Conservation (phyloP, 2,797 vertebrate species). For the Liparis tanakae region DNA sequence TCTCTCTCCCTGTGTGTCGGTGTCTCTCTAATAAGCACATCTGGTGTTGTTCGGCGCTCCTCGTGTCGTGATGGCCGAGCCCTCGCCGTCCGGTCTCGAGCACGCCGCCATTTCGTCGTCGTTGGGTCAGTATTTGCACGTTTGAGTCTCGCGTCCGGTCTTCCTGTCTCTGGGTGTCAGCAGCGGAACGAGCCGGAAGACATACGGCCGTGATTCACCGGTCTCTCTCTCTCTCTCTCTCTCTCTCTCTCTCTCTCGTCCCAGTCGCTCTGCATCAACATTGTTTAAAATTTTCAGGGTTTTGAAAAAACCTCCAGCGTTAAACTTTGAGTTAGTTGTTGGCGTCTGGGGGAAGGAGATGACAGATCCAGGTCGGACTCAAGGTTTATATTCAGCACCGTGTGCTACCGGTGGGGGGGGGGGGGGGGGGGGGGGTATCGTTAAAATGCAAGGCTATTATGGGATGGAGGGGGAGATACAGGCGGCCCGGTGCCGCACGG, state of each 20-base stretch:
- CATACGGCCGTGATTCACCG: too few species aligned
- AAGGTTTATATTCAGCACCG: slow-evolving; percentile 54
- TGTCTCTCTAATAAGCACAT: slow-evolving; percentile 77
- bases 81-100: slow-evolving; percentile 47
- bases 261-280: too few species aligned
- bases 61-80: slow-evolving; percentile 65
- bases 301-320: background rate
- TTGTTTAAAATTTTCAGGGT: too few species aligned
- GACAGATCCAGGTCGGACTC: slow-evolving; percentile 17
- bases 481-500: background rate
- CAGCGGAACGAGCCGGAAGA: slow-evolving; percentile 38
- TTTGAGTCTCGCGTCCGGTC: slow-evolving; percentile 16
- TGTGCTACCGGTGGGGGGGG: slow-evolving; percentile 52
- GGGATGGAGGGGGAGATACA: background rate
- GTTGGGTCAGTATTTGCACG: slow-evolving; percentile 36
- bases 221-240: too few species aligned
- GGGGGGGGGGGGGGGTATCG: too few species aligned
- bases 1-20: too few species aligned
- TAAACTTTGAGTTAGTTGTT: slow-evolving; percentile 21
- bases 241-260: too few species aligned
- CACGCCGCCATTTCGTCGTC: slow-evolving; percentile 36
- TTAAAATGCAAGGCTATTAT: slow-evolving; percentile 1
- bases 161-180: slow-evolving; percentile 26
- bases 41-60: slow-evolving; percentile 73
- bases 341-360: slow-evolving; percentile 12